A percentile compares a stretch with the other conserved stretches of the same genome.
These are phyloP conservation scores for Pyralis farinalis DNA, from an alignment of 2,888 invertebrate genomes.

Conservation along the genomic window DNA sequence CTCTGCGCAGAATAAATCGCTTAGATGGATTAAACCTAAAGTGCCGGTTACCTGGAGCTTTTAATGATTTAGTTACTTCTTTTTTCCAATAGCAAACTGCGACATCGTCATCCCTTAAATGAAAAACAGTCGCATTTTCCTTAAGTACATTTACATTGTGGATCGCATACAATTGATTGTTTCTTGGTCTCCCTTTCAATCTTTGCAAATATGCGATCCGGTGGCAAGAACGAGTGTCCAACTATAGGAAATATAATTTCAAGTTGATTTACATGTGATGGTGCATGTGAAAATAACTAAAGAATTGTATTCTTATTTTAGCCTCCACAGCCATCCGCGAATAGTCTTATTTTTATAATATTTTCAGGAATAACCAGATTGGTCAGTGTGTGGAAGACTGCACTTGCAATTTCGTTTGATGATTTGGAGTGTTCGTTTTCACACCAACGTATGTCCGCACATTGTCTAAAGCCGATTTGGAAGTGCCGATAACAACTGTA, in stretches of 20 bases:
- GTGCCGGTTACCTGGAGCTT: slow-evolving; percentile 18
- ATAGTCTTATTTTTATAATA: slow-evolving; percentile 2
- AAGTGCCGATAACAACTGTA: too few species aligned
- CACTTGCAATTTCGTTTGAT: slow-evolving; percentile 15
- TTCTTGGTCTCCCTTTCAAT: slow-evolving; percentile 16
- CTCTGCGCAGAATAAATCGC: slow-evolving; percentile 15
- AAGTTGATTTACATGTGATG: slow-evolving; percentile 9
- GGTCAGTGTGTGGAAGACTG: slow-evolving; percentile 11
- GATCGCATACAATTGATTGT: slow-evolving; percentile 8
- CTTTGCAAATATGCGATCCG: slow-evolving; percentile 19
- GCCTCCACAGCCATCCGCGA: slow-evolving; percentile 15
- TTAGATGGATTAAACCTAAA: slow-evolving; percentile 20
- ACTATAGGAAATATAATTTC: slow-evolving; percentile 15
- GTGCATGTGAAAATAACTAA: slow-evolving; percentile 9
- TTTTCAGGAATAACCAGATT: neutral
- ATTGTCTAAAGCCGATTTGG: too few species aligned
- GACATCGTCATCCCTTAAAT: slow-evolving; percentile 17
- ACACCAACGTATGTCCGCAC: too few species aligned
- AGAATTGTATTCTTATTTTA: slow-evolving; percentile 2
- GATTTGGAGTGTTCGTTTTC: slow-evolving; percentile 10
- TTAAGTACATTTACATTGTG: neutral
- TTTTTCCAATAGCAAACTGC: slow-evolving; percentile 18
- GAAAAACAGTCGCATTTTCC: slow-evolving; percentile 13
- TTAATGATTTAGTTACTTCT: slow-evolving; percentile 14
- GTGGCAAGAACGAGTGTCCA: slow-evolving; percentile 17